Evolutionary conservation across 2,797 vertebrate species (phyloP), one percentile per base, ranked within the genome.

Genomic region (Sebastes iracundus): DNA sequence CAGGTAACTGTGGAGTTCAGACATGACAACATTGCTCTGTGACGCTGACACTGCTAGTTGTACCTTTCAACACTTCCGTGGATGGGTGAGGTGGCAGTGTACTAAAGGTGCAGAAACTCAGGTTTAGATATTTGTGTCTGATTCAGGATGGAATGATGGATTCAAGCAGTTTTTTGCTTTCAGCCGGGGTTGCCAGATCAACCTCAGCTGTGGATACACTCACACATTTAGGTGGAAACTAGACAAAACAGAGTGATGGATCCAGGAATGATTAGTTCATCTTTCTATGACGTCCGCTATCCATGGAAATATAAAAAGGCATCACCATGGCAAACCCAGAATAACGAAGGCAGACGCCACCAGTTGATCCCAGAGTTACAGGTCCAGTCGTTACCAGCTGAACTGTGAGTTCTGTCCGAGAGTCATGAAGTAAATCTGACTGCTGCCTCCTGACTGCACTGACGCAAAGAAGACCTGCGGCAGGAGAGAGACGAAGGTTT

Each of bases 401-500:
- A 98, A 97, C n/a, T 97, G 92, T 0, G 95, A 93, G 87, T 97
- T 98, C 92, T 97, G 97, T 92, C 97, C 97, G 22, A 99, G 96
- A 61, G 97, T 99, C 98, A 99, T 99, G 88, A 98, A 98, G 92
- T 99, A 99, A 92, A 99, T 97, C 94, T 98, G 97, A 94, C 97
- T 99, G 96, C 96, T 96, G 88, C 92, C 96, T 76, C 97, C 97
- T 6, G 95, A 96, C 91, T 97, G 96, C 59, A 97, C 96, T 1
- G 98, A 98, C n/a, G 97, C 97, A 81, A 99, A 99, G 91, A 99
- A 99, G 52, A 99, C 96, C 98, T 99, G 95, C 88, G 75, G 82
- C 67, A 49, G 79, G 69, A 82, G 55, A 81, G 59, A 35, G 1
- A 79, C 0, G 1, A 35, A 55, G 10, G 5, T 25, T 72, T 12